A percentile compares a stretch with the other conserved stretches of the same genome.
Evolutionary conservation across 35 echinoderm and acorn worm species (phyloP).

Genomic region (Apostichopus japonicus): DNA sequence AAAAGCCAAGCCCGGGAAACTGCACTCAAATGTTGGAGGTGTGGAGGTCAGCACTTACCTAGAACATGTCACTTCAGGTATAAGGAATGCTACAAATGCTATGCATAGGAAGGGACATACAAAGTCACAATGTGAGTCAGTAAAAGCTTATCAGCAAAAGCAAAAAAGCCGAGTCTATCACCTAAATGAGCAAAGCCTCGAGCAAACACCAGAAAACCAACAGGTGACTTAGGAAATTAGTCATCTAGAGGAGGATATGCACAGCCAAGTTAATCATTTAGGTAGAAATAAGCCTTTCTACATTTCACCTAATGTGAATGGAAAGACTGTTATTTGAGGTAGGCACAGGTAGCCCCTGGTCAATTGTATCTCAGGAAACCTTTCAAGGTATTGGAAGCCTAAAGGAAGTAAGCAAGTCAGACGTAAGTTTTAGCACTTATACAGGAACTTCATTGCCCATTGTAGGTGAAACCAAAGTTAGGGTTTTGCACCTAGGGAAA

Average conservation of each 20-base stretch:
- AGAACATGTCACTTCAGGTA: not conserved
- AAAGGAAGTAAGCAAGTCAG: constrained; percentile 9
- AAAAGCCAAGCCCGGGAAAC: not conserved
- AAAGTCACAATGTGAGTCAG: constrained; percentile 16
- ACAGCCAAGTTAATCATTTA: not conserved
- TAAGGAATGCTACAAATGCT: constrained; percentile 39
- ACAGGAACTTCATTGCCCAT: constrained; percentile 23
- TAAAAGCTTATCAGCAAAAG: constrained; percentile 7
- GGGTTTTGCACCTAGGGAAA: not conserved
- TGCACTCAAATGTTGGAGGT: constrained; percentile 19
- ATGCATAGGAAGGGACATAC: constrained; percentile 32
- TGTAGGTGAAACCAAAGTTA: constrained; percentile 14
- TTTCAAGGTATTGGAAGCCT: not conserved
- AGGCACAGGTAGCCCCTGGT: constrained; percentile 59
- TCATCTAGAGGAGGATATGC: constrained; percentile 6
- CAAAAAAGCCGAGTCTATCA: not conserved
- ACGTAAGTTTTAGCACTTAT: not conserved
- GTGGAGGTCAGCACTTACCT: constrained; percentile 20
- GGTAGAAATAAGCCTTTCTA: constrained; percentile 6
- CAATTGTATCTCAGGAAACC: constrained; percentile 4
- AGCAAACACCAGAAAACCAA: not conserved
- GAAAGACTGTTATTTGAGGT: constrained; percentile 22
- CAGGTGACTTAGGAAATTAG: constrained; percentile 14
- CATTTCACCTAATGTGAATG: not conserved
- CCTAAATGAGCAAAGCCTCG: not conserved